These are phyloP conservation scores for Himalopsyche phryganea DNA, from an alignment of 1,140 invertebrate species.

Conservation along the genomic window DNA sequence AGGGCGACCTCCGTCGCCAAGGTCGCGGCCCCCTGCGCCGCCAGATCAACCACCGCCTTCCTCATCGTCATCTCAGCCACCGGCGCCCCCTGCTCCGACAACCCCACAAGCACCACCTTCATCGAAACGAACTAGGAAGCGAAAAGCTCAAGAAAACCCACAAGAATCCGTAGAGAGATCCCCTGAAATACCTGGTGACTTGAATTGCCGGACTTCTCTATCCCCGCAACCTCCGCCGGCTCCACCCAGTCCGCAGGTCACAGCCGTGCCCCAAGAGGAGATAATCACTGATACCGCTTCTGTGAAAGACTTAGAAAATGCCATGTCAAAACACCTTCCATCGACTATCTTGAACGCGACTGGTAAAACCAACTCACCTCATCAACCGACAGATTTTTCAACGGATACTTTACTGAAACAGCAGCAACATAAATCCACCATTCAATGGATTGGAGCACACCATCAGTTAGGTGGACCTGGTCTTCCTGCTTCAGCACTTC, in stretches of 20 bases:
- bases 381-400: conserved; percentile 80
- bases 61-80: conserved; percentile 41
- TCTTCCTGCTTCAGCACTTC: conserved; percentile 76
- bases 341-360: conserved; percentile 51
- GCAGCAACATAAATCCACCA: conserved; percentile 81
- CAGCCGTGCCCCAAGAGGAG: conserved; percentile 43
- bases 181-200: conserved; percentile 40
- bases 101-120: conserved; percentile 44
- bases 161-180: conserved; percentile 39
- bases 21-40: conserved; percentile 42
- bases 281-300: conserved; percentile 56
- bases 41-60: conserved; percentile 40
- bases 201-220: conserved; percentile 55
- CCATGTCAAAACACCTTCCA: conserved; percentile 93
- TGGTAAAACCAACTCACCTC: conserved; percentile 55
- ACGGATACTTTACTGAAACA: conserved; percentile 79
- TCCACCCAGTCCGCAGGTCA: conserved; percentile 40
- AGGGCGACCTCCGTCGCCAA: conserved; percentile 44
- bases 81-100: conserved; percentile 45
- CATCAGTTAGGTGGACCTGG: conserved; percentile 54
- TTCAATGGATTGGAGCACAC: conserved; percentile 89
- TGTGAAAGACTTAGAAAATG: conserved; percentile 90
- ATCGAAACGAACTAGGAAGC: conserved; percentile 40
- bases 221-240: conserved; percentile 44
- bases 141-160: conserved; percentile 21